These are phyloP conservation scores for Salarias fasciatus DNA, from an alignment of 2,797 vertebrate species.

Conservation along the genomic window DNA sequence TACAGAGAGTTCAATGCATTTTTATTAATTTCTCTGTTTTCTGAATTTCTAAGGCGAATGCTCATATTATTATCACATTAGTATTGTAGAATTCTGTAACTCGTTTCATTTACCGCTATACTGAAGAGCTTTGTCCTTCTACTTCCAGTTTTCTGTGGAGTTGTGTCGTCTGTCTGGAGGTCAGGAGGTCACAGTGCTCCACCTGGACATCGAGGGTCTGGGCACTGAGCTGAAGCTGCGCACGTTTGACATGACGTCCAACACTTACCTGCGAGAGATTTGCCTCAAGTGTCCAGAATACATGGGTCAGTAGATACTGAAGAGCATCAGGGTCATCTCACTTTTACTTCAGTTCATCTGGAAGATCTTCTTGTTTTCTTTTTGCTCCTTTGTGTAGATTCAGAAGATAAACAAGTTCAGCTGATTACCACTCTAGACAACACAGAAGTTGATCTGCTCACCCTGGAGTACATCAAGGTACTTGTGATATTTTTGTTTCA, in stretches of 20 bases:
- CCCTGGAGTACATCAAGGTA: slow-evolving; percentile 92
- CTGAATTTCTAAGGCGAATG: no score
- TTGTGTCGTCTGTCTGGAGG: slow-evolving; percentile 84
- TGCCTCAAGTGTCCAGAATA: slow-evolving; percentile 94
- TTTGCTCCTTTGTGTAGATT: slow-evolving; percentile 80
- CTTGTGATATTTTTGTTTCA: neutral
- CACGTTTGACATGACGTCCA: slow-evolving; percentile 91
- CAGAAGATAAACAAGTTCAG: slow-evolving; percentile 89
- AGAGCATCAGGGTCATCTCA: neutral
- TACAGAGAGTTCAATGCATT: slow-evolving; percentile 72
- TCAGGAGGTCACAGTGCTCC: slow-evolving; percentile 87
- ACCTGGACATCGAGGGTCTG: slow-evolving; percentile 87
- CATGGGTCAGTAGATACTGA: slow-evolving; percentile 83
- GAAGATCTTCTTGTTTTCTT: slow-evolving; percentile 10
- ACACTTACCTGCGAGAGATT: slow-evolving; percentile 92
- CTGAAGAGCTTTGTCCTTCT: neutral
- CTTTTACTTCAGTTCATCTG: neutral
- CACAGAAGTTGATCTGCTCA: slow-evolving; percentile 90
- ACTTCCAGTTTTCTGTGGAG: slow-evolving; percentile 87
- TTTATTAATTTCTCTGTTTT: no score
- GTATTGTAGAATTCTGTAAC: no score
- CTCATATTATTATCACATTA: no score
- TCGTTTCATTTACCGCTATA: no score
- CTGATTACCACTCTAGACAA: slow-evolving; percentile 96
- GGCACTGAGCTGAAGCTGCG: slow-evolving; percentile 91